A percentile compares a stretch with the other conserved stretches of the same genome.
Conservation (phyloP, 2,113 vertebrate species). For the Mesembrinibis cayennensis region DNA sequence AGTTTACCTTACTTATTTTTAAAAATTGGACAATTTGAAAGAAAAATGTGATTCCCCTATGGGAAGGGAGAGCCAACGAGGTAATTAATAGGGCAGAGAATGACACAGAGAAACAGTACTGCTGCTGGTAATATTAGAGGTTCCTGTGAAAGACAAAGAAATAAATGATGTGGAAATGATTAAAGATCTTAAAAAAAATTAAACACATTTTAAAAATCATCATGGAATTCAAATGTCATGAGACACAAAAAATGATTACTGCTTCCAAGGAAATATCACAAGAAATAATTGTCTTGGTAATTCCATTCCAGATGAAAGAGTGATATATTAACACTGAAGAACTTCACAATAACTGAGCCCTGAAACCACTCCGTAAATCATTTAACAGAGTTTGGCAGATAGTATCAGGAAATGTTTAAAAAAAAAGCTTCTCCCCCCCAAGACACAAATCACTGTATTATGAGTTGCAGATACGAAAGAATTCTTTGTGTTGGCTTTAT, state of each 20-base stretch:
- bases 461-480: neutral
- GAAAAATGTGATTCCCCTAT: neutral
- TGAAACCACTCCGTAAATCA: conserved; percentile 18
- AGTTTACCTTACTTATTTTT: neutral
- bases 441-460: neutral
- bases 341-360: neutral
- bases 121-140: neutral
- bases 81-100: neutral
- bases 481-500: neutral
- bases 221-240: neutral
- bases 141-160: conserved; percentile 4
- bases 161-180: neutral
- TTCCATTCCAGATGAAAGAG: neutral
- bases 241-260: neutral
- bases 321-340: conserved; percentile 14
- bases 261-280: conserved; percentile 7
- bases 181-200: neutral
- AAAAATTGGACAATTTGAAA: neutral
- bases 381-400: conserved; percentile 8
- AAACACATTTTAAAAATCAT: neutral
- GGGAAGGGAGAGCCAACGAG: neutral
- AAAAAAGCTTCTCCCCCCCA: neutral
- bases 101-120: neutral
- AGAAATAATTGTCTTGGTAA: neutral
- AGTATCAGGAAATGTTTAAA: neutral